Evolutionary conservation across 2,888 invertebrate genomes (phyloP), one percentile per base, ranked within the genome.

Genomic region (Amiota mariae): DNA sequence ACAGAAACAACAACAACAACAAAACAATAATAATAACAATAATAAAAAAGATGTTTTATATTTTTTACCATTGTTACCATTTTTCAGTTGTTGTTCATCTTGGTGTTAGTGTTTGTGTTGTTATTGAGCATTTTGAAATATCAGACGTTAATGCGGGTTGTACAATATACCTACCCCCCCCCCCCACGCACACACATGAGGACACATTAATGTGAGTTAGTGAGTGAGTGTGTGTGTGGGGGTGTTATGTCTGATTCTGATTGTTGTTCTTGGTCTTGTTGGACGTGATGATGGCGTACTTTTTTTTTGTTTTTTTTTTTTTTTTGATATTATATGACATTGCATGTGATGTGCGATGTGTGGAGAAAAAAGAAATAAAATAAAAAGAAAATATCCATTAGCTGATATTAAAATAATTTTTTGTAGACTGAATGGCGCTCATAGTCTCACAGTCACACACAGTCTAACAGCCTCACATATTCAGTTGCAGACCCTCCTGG

Each of bases 361-460:
- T 10, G 18, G 1, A n/a, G n/a, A n/a, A 18, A 20, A 59, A 59
- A 3, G 20, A 59, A 18, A 13, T 12, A 12, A 59, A 59, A 59
- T 59, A 15, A 54, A 59, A 59, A 59, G 12, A 59, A 59, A 59
- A 79, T 85, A 83, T 83, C 86, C 83, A 83, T 83, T 83, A 83
- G 83, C 86, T 85, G 82, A 84, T 83, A 83, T 83, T 83, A 85
- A 84, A 86, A 84, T 85, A 79, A 82, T 85, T 80, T 82, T 79
- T 73, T 79, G 80, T 75, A 83, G 84, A 83, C 82, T 82, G 82
- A 76, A 81, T 81, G 86, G 85, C 79, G 80, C 79, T 76, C 67
- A 67, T 66, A 72, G 73, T 71, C 75, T 75, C 72, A 71, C 74
- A 76, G 72, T 75, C 73, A 78, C 48, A 73, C 48, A 72, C 68